Base-by-base conservation (phyloP, 2,113 vertebrate genomes). In the Menidia beryllina region DNA sequence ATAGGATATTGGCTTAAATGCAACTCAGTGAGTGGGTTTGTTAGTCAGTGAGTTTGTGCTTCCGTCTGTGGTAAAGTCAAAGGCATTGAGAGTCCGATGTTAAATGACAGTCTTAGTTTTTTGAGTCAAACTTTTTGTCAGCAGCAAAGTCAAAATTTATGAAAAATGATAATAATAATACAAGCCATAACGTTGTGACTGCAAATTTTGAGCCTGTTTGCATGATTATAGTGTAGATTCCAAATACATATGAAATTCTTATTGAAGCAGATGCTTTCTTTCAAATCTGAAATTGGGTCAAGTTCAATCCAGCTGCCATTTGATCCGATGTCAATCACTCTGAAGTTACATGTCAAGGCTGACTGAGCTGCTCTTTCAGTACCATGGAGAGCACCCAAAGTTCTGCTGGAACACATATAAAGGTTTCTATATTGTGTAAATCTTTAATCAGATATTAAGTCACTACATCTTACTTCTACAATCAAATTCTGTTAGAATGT, bases 211-310 rank as follows among this genome's bases (percentile, higher is more conserved):
- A 48, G 55, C 52, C 48, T 43, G 36, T 14, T 48, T 48, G 48
- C 56, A 45, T 1, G 1, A 49, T 71, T 30, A 38, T 3, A 1
- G 54, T 25, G 20, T 61, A 69, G 72, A 75, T 60, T 43, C 45
- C 50, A 65, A 75, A 25, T 39, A 69, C 43, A 11, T 62, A 45
- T n/a, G 69, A 48, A 69, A 48, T 49, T 52, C 73, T 45, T 74
- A 68, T 69, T 82, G 64, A 81, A 89, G 69, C 77, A 81, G 84
- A 70, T 84, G 68, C 67, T 77, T 71, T 68, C 79, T 71, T 81
- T 23, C 83, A 87, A 82, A 75, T 72, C 14, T 38, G 56, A 86
- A 91, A 91, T 88, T 76, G 85, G 79, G 91, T 90, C 82, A 84
- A 84, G 79, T 89, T 84, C 77, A 90, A 79, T 76, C 69, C 79